These are phyloP conservation scores for Vanessa cardui DNA, from an alignment of 2,888 invertebrate genomes.

Conservation along the genomic window DNA sequence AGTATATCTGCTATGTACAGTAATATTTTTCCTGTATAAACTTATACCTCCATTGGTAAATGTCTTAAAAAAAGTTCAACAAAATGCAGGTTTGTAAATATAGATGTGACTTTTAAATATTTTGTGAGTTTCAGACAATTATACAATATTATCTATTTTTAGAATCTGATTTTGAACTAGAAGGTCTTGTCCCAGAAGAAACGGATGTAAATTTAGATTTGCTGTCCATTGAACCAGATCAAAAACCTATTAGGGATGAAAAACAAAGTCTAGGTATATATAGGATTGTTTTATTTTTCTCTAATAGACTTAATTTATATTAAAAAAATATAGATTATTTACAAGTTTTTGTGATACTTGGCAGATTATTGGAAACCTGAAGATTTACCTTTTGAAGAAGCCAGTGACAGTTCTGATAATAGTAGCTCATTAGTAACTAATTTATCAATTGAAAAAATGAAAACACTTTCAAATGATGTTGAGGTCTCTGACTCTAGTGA, in stretches of 20 bases:
- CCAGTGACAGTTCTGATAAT: slow-evolving; percentile 75
- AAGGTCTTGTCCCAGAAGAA: slow-evolving; percentile 71
- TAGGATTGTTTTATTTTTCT: neutral
- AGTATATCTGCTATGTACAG: slow-evolving; percentile 60
- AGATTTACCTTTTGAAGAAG: slow-evolving; percentile 69
- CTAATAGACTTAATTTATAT: neutral
- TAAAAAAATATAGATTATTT: neutral
- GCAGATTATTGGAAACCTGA: slow-evolving; percentile 76
- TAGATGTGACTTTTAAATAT: neutral
- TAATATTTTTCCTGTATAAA: slow-evolving; percentile 60
- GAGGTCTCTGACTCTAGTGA: slow-evolving; percentile 75
- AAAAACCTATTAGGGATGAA: slow-evolving; percentile 57
- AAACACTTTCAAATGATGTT: slow-evolving; percentile 65
- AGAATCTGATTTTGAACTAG: slow-evolving; percentile 75
- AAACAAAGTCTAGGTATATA: slow-evolving; percentile 69
- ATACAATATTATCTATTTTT: slow-evolving; percentile 42
- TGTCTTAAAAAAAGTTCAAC: slow-evolving; percentile 61
- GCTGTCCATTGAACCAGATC: slow-evolving; percentile 70
- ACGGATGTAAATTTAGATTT: slow-evolving; percentile 69
- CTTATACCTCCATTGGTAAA: slow-evolving; percentile 57
- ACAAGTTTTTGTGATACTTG: slow-evolving; percentile 33
- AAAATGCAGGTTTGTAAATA: slow-evolving; percentile 61
- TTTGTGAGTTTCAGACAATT: neutral
- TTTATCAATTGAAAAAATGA: slow-evolving; percentile 71
- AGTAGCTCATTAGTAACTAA: slow-evolving; percentile 73